Conservation (phyloP, 2,113 vertebrate species). For the Perca flavescens region DNA sequence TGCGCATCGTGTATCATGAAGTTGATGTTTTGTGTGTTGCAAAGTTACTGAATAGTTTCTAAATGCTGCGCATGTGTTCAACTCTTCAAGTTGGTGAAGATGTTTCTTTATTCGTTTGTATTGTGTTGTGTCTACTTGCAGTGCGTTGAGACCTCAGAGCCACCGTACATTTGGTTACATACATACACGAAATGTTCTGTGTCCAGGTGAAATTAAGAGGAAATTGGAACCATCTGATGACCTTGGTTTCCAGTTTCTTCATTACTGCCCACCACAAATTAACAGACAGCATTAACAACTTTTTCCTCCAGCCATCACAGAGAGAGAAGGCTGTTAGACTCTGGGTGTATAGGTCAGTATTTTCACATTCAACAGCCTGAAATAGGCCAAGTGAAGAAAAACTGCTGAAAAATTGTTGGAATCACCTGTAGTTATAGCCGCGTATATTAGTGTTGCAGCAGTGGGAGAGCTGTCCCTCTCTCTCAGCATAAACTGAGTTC, state of each 20-base stretch:
- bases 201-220: constrained; percentile 14
- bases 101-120: too few species aligned
- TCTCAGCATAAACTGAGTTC: constrained; percentile 41
- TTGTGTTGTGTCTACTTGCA: too few species aligned
- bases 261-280: constrained; percentile 62
- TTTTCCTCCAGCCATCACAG: constrained; percentile 48
- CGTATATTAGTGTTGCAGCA: constrained; percentile 46
- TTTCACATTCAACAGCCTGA: constrained; percentile 42
- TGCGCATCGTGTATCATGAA: too few species aligned
- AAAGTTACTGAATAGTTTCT: too few species aligned
- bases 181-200: constrained; percentile 5
- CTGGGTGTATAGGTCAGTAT: constrained; percentile 34
- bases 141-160: too few species aligned
- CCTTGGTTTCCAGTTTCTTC: constrained; percentile 49
- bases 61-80: too few species aligned
- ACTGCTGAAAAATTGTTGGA: constrained; percentile 24
- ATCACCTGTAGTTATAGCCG: constrained; percentile 61
- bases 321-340: constrained; percentile 47
- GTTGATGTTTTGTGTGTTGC: too few species aligned
- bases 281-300: constrained; percentile 57
- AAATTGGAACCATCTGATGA: constrained; percentile 14
- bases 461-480: constrained; percentile 41
- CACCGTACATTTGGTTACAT: not conserved
- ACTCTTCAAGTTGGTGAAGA: too few species aligned
- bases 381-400: constrained; percentile 50